Percentiles rank a stretch among this genome's conserved stretches.
Evolutionary conservation across 2,797 vertebrate species (phyloP).

Genomic region (Mus spretus): DNA sequence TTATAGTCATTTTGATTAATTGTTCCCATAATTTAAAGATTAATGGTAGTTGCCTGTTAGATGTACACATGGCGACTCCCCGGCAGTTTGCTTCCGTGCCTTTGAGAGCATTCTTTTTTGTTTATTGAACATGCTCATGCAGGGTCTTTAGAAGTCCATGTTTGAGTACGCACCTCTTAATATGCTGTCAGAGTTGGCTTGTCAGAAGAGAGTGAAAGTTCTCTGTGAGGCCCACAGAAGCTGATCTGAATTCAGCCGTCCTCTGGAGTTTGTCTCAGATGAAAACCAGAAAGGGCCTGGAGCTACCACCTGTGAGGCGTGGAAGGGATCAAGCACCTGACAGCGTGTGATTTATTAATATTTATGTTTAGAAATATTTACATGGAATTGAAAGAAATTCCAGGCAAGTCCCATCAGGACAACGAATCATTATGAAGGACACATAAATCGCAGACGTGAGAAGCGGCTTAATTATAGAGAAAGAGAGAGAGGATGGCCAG

Average conservation of each 20-base stretch:
- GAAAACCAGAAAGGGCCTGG: not conserved
- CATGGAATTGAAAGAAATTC: not conserved
- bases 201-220: not conserved
- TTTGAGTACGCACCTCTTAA: not conserved
- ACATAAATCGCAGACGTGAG: too few species aligned
- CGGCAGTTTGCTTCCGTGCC: not conserved
- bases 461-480: not conserved
- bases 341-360: not conserved
- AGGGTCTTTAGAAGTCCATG: not conserved
- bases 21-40: slow-evolving; percentile 59
- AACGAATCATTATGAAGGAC: not conserved
- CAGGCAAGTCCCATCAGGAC: slow-evolving; percentile 7
- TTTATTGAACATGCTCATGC: not conserved
- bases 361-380: not conserved
- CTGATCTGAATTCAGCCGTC: not conserved
- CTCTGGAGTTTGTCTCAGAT: not conserved
- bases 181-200: not conserved
- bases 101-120: not conserved
- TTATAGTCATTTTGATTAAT: slow-evolving; percentile 75
- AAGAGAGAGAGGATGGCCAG: not conserved
- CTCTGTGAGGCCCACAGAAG: not conserved
- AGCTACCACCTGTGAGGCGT: not conserved
- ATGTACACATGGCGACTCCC: not conserved
- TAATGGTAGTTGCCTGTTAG: not conserved
- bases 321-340: not conserved